phyloP scores from a whole-genome alignment of 2,113 vertebrate genomes.

The Pygoscelis adeliae region DNA sequence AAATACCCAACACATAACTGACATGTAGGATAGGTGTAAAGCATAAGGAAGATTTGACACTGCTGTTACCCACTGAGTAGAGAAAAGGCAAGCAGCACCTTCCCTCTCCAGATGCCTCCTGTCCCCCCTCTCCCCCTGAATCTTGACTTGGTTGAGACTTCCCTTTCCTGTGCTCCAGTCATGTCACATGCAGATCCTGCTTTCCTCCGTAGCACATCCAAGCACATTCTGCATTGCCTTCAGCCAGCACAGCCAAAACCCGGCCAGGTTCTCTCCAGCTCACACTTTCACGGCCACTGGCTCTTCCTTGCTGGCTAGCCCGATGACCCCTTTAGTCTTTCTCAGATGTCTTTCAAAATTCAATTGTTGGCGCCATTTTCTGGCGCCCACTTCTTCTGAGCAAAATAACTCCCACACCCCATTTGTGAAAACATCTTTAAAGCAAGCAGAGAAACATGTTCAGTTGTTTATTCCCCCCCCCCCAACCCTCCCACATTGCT shows the following conservation, averaged over 20 bases:
- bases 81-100: neutral
- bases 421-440: conserved; percentile 17
- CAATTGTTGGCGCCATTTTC: neutral
- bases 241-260: neutral
- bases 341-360: neutral
- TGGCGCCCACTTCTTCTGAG: neutral
- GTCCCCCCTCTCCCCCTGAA: neutral
- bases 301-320: neutral
- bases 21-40: neutral
- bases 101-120: neutral
- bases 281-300: neutral
- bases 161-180: neutral
- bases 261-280: neutral
- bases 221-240: neutral
- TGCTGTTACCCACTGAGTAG: neutral
- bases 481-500: neutral
- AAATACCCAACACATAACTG: neutral
- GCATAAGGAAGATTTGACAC: neutral
- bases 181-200: neutral
- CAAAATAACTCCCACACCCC: neutral
- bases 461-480: neutral
- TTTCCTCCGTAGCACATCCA: neutral
- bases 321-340: neutral
- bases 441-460: neutral
- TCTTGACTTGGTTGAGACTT: neutral